Conservation (phyloP, 2,113 vertebrate species). For the Perccottus glenii region DNA sequence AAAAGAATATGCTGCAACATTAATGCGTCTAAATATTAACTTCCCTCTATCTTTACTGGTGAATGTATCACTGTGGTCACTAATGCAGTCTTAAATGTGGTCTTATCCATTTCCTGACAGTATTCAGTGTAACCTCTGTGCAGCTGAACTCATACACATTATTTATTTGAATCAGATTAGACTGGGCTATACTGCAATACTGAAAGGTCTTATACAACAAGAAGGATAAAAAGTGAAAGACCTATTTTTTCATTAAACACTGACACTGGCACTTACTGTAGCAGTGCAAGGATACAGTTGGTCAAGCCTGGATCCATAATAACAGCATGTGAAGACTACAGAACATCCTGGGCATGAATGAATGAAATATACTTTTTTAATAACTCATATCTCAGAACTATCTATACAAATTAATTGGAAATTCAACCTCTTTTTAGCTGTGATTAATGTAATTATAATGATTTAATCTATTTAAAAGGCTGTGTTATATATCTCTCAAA, state of each 20-base stretch:
- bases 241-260: constrained; percentile 65
- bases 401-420: constrained; percentile 73
- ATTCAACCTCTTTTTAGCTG: constrained; percentile 57
- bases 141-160: background rate
- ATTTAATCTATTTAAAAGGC: constrained; percentile 30
- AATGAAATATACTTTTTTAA: constrained; percentile 68
- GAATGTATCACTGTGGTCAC: no score
- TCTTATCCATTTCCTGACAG: background rate
- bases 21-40: background rate
- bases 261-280: constrained; percentile 39
- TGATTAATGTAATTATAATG: constrained; percentile 65
- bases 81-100: background rate
- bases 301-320: constrained; percentile 56
- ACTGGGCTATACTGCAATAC: constrained; percentile 28
- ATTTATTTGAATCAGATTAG: constrained; percentile 26
- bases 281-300: constrained; percentile 64
- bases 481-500: constrained; percentile 11
- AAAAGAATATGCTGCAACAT: constrained; percentile 3
- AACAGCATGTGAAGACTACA: constrained; percentile 23
- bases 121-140: background rate
- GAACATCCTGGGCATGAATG: constrained; percentile 61
- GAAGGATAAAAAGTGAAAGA: constrained; percentile 66
- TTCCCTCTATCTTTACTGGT: background rate
- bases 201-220: constrained; percentile 48
- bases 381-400: constrained; percentile 61